Evolutionary conservation across 2,797 vertebrate genomes (phyloP), one percentile per base, ranked within the genome.

Genomic region (Smutsia temminckii): DNA sequence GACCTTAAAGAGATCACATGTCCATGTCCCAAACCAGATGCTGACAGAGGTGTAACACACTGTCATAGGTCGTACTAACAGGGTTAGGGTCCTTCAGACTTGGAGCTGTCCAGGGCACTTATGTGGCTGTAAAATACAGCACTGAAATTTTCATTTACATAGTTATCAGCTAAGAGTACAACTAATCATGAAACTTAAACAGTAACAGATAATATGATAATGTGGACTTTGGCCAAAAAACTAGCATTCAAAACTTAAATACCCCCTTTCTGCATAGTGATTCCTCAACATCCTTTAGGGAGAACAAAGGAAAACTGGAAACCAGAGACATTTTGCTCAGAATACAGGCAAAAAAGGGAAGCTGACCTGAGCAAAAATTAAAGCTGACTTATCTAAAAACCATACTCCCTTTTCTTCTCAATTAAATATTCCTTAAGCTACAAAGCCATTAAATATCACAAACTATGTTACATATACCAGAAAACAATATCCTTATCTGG

Each of bases 321-420:
- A 29, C 21, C 16, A 61, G n/a, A 34, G 55, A 79, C 85, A 94
- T 68, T 93, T 34, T 96, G 40, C 21, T 88, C 86, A 79, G 81
- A 78, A 92, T 11, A 95, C 0, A 95, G 51, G n/a, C 51, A 83
- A 87, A 12, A 80, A n/a, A 74, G 55, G 14, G 20, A 88, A 83
- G 34, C 16, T 77, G 27, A 32, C n/a, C 37, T 86, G 29, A 96
- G 53, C 71, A 91, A 92, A 93, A 94, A 69, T 72, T 64, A 37
- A 71, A 90, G 51, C 17, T 61, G 20, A 80, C 13, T 34, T 55
- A 83, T 46, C 68, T 77, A 34, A 1, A 92, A 93, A 87, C 51
- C 16, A 40, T 12, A 77, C 3, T 89, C n/a, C 21, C 8, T 85
- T 85, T 93, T 78, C 32, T 80, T 90, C 34, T 69, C 20, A n/a